Base-by-base conservation (phyloP, 1,140 invertebrate genomes). In the Ceratitis capitata region DNA sequence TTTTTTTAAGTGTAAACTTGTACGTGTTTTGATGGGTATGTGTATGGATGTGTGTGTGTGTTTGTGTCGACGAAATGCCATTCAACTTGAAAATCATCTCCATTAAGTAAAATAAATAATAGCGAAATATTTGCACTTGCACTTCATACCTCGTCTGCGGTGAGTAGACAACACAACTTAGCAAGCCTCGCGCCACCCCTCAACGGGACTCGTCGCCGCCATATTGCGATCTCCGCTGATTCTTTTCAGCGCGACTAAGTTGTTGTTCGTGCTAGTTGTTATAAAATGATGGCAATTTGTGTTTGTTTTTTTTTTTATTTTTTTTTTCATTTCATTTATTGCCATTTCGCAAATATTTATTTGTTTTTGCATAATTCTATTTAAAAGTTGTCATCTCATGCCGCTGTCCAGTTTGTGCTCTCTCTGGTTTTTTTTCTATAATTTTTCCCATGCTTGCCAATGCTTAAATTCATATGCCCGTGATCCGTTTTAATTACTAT, bases 381-480 rank as follows among this genome's bases (percentile, higher is more conserved):
- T 56, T 69, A 69, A 39, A 69, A 69, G 14, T 69, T 35, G 61
- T 69, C 61, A 69, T 35, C 61, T 69, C 61, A 69, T 39, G 29
- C 32, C 10, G 29, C 51, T 4, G 19, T 51, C 49, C 19, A 23
- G 19, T 19, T 23, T 14, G 51, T 56, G 51, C 51, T 9, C 0
- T 5, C 51, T 9, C 0, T 5, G 5, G 5, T 5, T 23, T 56
- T 23, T 56, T 23, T 9, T 14, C 51, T n/a, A 23, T 6, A 56
- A 19, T 56, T n/a, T 56, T 56, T 56, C 51, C 4, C 19, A 56
- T 56, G 51, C 51, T n/a, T 23, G 23, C 5, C n/a, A n/a, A n/a
- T n/a, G n/a, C n/a, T n/a, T n/a, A 69, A 39, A 3, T 69, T 69
- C 39, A 69, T 35, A 19, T 69, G 61, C 61, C 14, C 39, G 61